phyloP scores from a whole-genome alignment of 37 sponge, comb jelly and placozoan genomes.

The Chondrilla cf. caribensis region DNA sequence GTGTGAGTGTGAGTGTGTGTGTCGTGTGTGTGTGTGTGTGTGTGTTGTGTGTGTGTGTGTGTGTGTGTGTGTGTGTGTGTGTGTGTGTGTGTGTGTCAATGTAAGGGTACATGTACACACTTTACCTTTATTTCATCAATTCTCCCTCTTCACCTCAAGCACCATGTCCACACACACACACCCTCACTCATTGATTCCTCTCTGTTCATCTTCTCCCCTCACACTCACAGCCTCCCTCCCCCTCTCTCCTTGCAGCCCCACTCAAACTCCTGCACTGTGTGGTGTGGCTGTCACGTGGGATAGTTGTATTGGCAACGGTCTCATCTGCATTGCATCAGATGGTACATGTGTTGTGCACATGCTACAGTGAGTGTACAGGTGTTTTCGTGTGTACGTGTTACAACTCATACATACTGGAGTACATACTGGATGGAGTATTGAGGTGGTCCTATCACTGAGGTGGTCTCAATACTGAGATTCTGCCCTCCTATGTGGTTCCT shows the following conservation, averaged over 20 bases:
- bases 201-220: neutral
- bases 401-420: too few relatives aligned
- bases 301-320: neutral
- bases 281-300: slow-evolving; percentile 15
- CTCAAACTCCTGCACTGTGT: neutral
- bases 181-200: too few relatives aligned
- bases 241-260: neutral
- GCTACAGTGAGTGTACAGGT: slow-evolving; percentile 1
- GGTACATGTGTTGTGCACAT: slow-evolving; percentile 11
- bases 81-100: neutral
- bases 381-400: too few relatives aligned
- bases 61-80: slow-evolving; percentile 23
- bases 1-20: slow-evolving; percentile 1
- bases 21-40: neutral
- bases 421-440: too few relatives aligned
- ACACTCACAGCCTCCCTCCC: neutral
- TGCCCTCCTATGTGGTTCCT: too few relatives aligned
- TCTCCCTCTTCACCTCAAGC: too few relatives aligned
- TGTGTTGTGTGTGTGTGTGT: slow-evolving; percentile 9
- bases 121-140: too few relatives aligned
- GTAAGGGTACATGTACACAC: neutral
- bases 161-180: too few relatives aligned
- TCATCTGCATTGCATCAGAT: neutral
- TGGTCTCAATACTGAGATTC: too few relatives aligned
- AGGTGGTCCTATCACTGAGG: too few relatives aligned